Percentiles rank a stretch among this genome's conserved stretches.
phyloP scores from a whole-genome alignment of 2,113 vertebrate genomes.

The Mobula hypostoma region DNA sequence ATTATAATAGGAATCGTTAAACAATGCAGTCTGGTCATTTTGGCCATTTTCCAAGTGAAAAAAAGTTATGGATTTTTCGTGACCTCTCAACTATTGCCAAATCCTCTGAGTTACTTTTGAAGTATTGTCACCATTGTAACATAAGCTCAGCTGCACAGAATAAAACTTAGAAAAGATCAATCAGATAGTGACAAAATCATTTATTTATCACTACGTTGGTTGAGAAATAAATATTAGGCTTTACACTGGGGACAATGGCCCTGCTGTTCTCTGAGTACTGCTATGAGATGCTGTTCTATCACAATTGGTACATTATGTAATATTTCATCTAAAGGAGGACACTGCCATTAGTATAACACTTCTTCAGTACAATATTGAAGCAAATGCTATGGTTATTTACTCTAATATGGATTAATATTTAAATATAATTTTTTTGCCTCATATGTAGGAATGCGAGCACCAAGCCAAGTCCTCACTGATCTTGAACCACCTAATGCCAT shows the following conservation, averaged over 20 bases:
- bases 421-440: not conserved
- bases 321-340: not conserved
- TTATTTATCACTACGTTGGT: too few relatives aligned
- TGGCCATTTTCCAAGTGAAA: not conserved
- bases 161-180: not conserved
- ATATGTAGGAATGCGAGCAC: not conserved
- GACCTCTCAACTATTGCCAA: not conserved
- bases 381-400: not conserved
- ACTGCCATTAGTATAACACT: not conserved
- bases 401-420: not conserved
- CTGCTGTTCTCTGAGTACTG: not conserved
- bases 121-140: not conserved
- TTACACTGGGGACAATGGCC: not conserved
- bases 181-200: not conserved
- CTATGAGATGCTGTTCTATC: not conserved
- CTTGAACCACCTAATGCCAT: too few relatives aligned
- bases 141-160: not conserved
- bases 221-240: not conserved
- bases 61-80: not conserved
- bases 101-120: not conserved
- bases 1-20: not conserved
- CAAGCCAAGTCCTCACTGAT: not conserved
- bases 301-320: not conserved
- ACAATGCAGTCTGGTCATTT: not conserved
- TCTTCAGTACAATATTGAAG: not conserved